Conservation (phyloP, 2,888 invertebrate genomes). For the Caenorhabditis sp. region DNA sequence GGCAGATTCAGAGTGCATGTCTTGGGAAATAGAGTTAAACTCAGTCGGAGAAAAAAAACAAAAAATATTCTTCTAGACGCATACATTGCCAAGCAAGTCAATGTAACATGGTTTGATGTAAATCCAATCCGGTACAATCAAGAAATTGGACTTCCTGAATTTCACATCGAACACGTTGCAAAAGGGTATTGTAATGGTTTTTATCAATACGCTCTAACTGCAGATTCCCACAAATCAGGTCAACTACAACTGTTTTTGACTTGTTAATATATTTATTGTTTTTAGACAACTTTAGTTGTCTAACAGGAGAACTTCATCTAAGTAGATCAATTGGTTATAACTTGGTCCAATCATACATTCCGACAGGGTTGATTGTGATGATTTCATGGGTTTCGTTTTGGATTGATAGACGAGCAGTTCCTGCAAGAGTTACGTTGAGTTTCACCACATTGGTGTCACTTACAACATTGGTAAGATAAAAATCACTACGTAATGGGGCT, state of each 20-base stretch:
- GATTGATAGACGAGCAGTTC: conserved; percentile 68
- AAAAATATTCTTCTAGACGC: too few relatives aligned
- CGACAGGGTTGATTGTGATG: conserved; percentile 59
- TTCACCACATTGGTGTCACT: conserved; percentile 69
- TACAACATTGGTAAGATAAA: conserved; percentile 56
- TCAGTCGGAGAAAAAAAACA: too few relatives aligned
- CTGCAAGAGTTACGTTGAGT: conserved; percentile 67
- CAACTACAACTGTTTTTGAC: too few relatives aligned
- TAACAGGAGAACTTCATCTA: conserved; percentile 60
- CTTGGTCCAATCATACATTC: conserved; percentile 62
- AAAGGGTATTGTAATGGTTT: conserved; percentile 58
- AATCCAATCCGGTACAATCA: conserved; percentile 66
- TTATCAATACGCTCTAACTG: conserved; percentile 65
- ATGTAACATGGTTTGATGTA: conserved; percentile 65
- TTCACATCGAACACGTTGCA: conserved; percentile 50
- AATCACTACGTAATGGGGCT: background rate
- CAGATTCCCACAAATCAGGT: conserved; percentile 58
- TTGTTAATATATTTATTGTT: background rate
- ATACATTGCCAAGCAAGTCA: conserved; percentile 66
- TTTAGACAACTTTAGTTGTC: conserved; percentile 66
- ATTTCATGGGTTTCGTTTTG: conserved; percentile 64
- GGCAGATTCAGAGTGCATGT: too few relatives aligned
- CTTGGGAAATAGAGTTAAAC: too few relatives aligned
- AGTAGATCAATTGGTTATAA: conserved; percentile 69
- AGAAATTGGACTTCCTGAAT: conserved; percentile 68